These are phyloP conservation scores for Dasyprocta punctata DNA, from an alignment of 2,113 vertebrate genomes.

Conservation along the genomic window DNA sequence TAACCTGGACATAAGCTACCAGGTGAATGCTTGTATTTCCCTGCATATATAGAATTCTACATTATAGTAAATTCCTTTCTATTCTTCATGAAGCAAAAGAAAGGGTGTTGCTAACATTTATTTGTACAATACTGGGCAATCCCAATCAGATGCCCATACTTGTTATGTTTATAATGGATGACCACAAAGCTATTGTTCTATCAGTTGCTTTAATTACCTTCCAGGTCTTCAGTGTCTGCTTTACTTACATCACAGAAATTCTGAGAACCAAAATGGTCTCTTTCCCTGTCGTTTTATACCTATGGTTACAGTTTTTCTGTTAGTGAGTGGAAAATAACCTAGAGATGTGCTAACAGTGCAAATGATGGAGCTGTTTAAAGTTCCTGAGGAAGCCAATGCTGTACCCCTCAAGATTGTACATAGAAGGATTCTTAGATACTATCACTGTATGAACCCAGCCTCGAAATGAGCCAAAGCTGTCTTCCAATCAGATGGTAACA, in stretches of 20 bases:
- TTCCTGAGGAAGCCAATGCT: slow-evolving; percentile 40
- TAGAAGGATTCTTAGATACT: slow-evolving; percentile 8
- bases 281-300: slow-evolving; percentile 44
- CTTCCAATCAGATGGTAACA: slow-evolving; percentile 44
- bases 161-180: slow-evolving; percentile 38
- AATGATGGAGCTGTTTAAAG: slow-evolving; percentile 27
- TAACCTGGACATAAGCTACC: slow-evolving; percentile 37
- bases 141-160: not conserved
- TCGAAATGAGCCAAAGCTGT: slow-evolving; percentile 70
- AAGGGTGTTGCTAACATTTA: slow-evolving; percentile 40
- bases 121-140: slow-evolving; percentile 51
- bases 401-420: slow-evolving; percentile 13
- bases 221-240: slow-evolving; percentile 31
- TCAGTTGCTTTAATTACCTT: slow-evolving; percentile 44
- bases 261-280: slow-evolving; percentile 45
- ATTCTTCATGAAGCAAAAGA: slow-evolving; percentile 44
- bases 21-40: slow-evolving; percentile 46
- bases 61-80: slow-evolving; percentile 42
- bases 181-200: slow-evolving; percentile 36
- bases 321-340: slow-evolving; percentile 38
- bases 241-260: slow-evolving; percentile 53
- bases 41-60: not conserved
- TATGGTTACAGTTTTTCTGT: slow-evolving; percentile 51
- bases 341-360: slow-evolving; percentile 31
- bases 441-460: slow-evolving; percentile 9